These are phyloP conservation scores for Naso thynnoides DNA, from an alignment of 2,797 vertebrate species.

Conservation along the genomic window DNA sequence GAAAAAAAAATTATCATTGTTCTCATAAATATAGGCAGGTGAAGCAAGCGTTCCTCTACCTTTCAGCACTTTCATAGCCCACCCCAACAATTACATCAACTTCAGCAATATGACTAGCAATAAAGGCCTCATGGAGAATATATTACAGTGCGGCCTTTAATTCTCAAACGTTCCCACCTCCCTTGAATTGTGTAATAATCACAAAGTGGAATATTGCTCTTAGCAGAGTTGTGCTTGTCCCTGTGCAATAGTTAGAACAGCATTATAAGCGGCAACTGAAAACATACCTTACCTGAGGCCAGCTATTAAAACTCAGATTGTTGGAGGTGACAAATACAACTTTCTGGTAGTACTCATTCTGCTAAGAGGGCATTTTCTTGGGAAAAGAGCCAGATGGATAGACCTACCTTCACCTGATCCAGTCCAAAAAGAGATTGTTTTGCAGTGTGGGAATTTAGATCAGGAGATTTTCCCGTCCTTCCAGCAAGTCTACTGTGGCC, in stretches of 20 bases:
- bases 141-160: constrained; percentile 16
- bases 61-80: constrained; percentile 14
- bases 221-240: constrained; percentile 9
- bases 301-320: constrained; percentile 25
- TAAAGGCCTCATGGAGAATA: constrained; percentile 44
- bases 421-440: constrained; percentile 25
- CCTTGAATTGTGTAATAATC: constrained; percentile 33
- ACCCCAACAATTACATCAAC: constrained; percentile 40
- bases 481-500: constrained; percentile 51
- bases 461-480: constrained; percentile 36
- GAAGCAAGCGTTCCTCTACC: constrained; percentile 4
- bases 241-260: constrained; percentile 13
- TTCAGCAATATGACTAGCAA: constrained; percentile 23
- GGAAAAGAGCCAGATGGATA: constrained; percentile 10
- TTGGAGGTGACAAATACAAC: constrained; percentile 24
- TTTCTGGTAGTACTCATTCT: constrained; percentile 16
- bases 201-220: constrained; percentile 23
- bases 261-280: constrained; percentile 21
- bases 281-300: constrained; percentile 34
- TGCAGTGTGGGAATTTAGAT: constrained; percentile 47
- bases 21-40: constrained; percentile 11
- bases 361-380: constrained; percentile 21
- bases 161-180: constrained; percentile 24
- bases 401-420: constrained; percentile 42
- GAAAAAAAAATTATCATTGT: neutral